Conservation (phyloP, 2,113 vertebrate species). For the Acinonyx jubatus region DNA sequence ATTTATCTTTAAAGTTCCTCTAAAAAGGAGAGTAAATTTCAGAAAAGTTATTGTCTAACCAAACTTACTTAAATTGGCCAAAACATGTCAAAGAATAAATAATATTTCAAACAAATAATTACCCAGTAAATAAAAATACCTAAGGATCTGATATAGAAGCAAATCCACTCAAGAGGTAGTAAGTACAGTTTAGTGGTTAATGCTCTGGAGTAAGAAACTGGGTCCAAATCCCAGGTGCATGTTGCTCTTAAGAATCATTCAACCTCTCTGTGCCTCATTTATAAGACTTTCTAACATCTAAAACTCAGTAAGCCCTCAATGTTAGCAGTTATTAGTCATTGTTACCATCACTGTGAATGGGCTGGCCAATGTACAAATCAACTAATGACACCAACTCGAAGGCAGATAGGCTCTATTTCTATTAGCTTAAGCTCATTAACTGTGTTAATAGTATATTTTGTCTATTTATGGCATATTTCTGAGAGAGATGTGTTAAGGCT, state of each 20-base stretch:
- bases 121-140: slow-evolving; percentile 1
- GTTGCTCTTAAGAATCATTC: not conserved
- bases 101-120: slow-evolving; percentile 22
- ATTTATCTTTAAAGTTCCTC: slow-evolving; percentile 21
- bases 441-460: not conserved
- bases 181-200: not conserved
- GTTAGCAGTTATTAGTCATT: slow-evolving; percentile 3
- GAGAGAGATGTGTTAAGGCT: not conserved
- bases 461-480: not conserved
- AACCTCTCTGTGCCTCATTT: not conserved
- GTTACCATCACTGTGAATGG: not conserved
- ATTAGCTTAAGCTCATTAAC: not conserved
- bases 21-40: slow-evolving; percentile 36
- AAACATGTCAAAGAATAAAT: slow-evolving; percentile 22
- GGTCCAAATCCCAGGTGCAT: not conserved
- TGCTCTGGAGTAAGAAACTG: not conserved
- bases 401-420: not conserved
- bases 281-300: not conserved
- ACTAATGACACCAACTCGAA: not conserved
- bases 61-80: slow-evolving; percentile 7
- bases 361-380: not conserved
- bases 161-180: not conserved
- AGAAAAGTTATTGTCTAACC: slow-evolving; percentile 20
- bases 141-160: not conserved
- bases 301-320: not conserved